A percentile compares a stretch with the other conserved stretches of the same genome.
Conservation (phyloP, 1,140 invertebrate species). For the Drosophila obscura region DNA sequence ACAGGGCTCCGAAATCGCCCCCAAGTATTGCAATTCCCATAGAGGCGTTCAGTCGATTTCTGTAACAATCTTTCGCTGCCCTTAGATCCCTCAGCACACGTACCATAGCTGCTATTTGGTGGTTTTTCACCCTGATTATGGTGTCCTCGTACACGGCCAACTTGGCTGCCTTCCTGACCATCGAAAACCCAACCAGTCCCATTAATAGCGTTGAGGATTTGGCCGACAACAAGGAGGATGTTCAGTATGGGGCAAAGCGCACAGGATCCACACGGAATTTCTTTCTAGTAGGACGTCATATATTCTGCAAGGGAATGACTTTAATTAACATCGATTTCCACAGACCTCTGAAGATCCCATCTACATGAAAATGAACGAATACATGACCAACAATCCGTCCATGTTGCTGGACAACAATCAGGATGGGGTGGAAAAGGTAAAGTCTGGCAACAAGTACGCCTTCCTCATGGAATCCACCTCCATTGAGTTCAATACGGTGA, state of each 20-base stretch:
- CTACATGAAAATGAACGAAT: slow-evolving; percentile 92
- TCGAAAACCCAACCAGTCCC: slow-evolving; percentile 90
- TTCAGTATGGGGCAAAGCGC: slow-evolving; percentile 94
- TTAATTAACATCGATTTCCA: not conserved
- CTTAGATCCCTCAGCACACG: slow-evolving; percentile 90
- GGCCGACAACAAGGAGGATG: slow-evolving; percentile 88
- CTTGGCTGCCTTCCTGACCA: slow-evolving; percentile 96
- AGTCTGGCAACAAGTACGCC: slow-evolving; percentile 88
- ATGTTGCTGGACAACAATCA: slow-evolving; percentile 89
- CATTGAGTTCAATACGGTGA: slow-evolving; percentile 92
- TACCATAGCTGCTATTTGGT: slow-evolving; percentile 93
- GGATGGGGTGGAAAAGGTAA: slow-evolving; percentile 88
- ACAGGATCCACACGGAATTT: slow-evolving; percentile 93
- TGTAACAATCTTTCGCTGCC: not conserved
- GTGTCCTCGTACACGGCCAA: slow-evolving; percentile 98
- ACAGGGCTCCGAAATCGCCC: slow-evolving; percentile 93
- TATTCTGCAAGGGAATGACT: too few species aligned
- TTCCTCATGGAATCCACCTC: slow-evolving; percentile 95
- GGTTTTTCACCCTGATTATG: slow-evolving; percentile 97
- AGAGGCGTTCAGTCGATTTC: not conserved
- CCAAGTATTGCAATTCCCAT: slow-evolving; percentile 85
- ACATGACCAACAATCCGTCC: slow-evolving; percentile 88
- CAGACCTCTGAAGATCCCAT: slow-evolving; percentile 89
- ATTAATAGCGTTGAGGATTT: slow-evolving; percentile 94
- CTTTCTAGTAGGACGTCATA: slow-evolving; percentile 87